Percentiles rank a stretch among this genome's conserved stretches.
Evolutionary conservation across 2,113 vertebrate species (phyloP).

Genomic region (Dolichotis patagonum): DNA sequence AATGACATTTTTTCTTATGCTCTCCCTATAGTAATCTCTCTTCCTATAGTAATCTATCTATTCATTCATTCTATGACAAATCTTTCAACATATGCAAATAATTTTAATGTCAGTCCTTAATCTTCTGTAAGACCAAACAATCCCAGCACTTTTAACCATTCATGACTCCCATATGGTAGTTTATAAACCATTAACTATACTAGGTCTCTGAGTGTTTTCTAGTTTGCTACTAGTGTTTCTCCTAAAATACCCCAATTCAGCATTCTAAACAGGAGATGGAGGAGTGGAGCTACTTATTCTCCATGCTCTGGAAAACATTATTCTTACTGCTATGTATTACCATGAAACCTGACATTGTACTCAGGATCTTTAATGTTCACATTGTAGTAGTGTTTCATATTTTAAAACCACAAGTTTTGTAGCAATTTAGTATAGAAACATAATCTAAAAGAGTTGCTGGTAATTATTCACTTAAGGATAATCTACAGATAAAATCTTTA

Average conservation of each 20-base stretch:
- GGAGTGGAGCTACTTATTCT: neutral
- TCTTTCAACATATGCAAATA: neutral
- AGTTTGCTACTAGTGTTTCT: neutral
- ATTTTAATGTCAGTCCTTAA: neutral
- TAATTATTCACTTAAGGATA: constrained; percentile 61
- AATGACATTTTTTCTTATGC: neutral
- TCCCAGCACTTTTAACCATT: neutral
- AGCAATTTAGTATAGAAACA: constrained; percentile 47
- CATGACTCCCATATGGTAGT: neutral
- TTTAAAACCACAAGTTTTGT: constrained; percentile 14
- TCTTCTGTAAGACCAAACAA: constrained; percentile 12
- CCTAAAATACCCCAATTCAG: neutral
- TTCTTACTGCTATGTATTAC: neutral
- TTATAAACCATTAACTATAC: neutral
- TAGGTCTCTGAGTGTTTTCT: neutral
- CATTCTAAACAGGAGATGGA: neutral
- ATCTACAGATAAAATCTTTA: constrained; percentile 18
- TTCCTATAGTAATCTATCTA: neutral
- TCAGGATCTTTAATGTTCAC: neutral
- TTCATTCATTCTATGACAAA: neutral
- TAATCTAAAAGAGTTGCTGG: constrained; percentile 27
- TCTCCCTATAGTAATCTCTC: neutral
- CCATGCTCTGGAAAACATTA: neutral
- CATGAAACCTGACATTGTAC: neutral
- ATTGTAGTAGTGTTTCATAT: neutral